These are phyloP conservation scores for Tapirus indicus DNA, from an alignment of 2,797 vertebrate species.

Conservation along the genomic window DNA sequence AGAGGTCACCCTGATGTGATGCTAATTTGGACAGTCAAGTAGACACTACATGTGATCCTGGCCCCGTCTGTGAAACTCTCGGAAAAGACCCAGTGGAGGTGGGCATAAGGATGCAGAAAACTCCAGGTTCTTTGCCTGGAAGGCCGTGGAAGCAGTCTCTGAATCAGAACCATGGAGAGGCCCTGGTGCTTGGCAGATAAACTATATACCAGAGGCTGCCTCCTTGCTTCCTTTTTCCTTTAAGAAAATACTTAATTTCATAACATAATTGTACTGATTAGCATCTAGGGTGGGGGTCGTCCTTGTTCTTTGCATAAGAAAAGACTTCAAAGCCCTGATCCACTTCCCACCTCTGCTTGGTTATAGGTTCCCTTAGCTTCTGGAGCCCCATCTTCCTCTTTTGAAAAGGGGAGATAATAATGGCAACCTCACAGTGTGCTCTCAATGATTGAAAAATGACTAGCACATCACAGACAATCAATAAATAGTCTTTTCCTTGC, in stretches of 20 bases:
- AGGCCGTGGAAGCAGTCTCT: rapidly evolving
- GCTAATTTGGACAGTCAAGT: neutral
- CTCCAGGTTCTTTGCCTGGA: neutral
- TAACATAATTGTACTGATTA: neutral
- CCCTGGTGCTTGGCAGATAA: neutral
- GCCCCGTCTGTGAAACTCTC: neutral
- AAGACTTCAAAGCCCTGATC: neutral
- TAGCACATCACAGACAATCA: neutral
- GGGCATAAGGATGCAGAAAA: neutral
- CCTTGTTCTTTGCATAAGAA: neutral
- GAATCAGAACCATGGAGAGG: neutral
- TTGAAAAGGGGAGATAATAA: neutral
- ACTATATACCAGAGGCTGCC: neutral
- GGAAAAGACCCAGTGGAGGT: rapidly evolving
- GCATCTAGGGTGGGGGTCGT: neutral
- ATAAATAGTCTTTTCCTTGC: neutral
- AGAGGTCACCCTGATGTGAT: neutral
- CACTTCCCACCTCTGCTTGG: neutral
- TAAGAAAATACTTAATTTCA: neutral
- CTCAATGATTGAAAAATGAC: neutral
- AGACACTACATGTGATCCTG: neutral
- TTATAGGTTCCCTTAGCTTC: neutral
- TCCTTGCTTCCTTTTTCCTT: neutral
- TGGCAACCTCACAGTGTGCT: neutral
- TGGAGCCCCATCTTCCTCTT: neutral